Evolutionary conservation across 2,888 invertebrate genomes (phyloP).

Genomic region (Penaeus monodon): DNA sequence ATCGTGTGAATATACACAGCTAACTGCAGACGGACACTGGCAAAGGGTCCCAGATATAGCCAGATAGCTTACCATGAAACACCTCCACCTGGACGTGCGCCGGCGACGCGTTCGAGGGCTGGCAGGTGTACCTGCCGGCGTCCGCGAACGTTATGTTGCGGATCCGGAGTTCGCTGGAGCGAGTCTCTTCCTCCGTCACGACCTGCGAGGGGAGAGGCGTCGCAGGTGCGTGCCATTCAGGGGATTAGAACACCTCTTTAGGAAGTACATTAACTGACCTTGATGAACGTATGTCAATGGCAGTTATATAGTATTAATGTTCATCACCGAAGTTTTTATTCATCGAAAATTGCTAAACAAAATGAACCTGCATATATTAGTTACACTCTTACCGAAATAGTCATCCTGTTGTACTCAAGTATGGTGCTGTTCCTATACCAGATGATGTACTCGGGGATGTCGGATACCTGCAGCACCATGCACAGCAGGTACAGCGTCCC

Average conservation of each 20-base stretch:
- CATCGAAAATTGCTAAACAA: too few species aligned
- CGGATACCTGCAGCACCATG: conserved; percentile 41
- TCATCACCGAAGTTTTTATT: too few species aligned
- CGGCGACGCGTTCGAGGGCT: conserved; percentile 47
- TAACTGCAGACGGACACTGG: not conserved
- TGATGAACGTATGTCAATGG: too few species aligned
- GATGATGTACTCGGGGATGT: conserved; percentile 49
- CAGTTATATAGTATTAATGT: too few species aligned
- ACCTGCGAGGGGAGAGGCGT: not conserved
- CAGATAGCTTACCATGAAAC: conserved; percentile 5
- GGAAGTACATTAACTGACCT: too few species aligned
- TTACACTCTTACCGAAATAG: conserved; percentile 31
- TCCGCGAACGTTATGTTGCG: conserved; percentile 43
- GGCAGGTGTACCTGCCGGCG: conserved; percentile 49
- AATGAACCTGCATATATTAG: too few species aligned
- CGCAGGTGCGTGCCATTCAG: too few species aligned
- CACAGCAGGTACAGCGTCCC: conserved; percentile 49
- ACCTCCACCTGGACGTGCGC: conserved; percentile 30
- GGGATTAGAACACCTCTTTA: too few species aligned
- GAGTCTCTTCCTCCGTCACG: not conserved
- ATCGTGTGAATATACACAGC: not conserved
- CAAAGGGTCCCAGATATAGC: not conserved
- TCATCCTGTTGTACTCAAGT: conserved; percentile 31
- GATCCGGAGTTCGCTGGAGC: conserved; percentile 33
- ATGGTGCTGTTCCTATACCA: conserved; percentile 35